phyloP scores from a whole-genome alignment of 2,113 vertebrate species.

The Cettia cetti region DNA sequence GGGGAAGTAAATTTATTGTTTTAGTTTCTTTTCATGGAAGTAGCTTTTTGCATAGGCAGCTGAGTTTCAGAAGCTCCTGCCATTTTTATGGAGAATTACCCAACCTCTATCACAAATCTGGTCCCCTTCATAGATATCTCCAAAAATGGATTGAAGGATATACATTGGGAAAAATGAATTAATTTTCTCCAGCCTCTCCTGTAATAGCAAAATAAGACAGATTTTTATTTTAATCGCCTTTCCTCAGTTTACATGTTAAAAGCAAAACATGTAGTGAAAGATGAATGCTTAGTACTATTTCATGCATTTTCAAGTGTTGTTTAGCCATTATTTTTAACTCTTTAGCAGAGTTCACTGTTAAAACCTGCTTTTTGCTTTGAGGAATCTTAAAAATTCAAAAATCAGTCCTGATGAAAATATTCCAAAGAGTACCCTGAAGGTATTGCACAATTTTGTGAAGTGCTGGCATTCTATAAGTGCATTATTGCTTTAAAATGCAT shows the following conservation, averaged over 20 bases:
- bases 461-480: not conserved
- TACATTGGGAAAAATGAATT: not conserved
- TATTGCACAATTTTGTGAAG: not conserved
- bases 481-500: not conserved
- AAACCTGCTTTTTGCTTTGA: not conserved
- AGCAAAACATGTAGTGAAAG: not conserved
- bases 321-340: not conserved
- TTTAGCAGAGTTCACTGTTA: not conserved
- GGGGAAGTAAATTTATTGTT: not conserved
- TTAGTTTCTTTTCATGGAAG: not conserved
- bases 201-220: not conserved
- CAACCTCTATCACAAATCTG: not conserved
- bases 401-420: not conserved
- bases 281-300: not conserved
- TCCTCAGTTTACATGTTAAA: not conserved
- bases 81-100: not conserved
- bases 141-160: not conserved
- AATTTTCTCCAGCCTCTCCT: not conserved
- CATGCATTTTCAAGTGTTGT: not conserved
- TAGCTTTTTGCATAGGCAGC: not conserved
- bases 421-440: not conserved
- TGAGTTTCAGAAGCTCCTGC: not conserved
- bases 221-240: not conserved
- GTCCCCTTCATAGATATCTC: not conserved
- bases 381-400: not conserved